Evolutionary conservation across 2,888 invertebrate species (phyloP), one percentile per base, ranked within the genome.

Genomic region (Caenorhabditis auriculariae): DNA sequence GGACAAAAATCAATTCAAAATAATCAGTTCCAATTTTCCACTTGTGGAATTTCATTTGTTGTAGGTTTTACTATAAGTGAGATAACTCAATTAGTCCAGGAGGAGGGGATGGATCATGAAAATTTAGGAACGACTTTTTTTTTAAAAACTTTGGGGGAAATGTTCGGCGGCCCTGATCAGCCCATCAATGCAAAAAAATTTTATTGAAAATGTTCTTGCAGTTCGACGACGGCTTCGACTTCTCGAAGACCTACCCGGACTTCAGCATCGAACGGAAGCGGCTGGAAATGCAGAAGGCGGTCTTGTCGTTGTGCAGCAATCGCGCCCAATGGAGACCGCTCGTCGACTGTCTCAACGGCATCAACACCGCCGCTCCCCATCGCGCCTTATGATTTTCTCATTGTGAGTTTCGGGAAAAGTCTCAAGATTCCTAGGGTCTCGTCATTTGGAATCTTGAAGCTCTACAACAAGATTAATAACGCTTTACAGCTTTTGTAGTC

Each of bases 301-400:
- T 76, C 42, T 59, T 76, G 3, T 69, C 74, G 2, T 51, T 76
- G 26, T 74, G 68, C 42, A 52, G 70, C 27, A 67, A 73, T 27
- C 54, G 55, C 4, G 48, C 54, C 23, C 58, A 49, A 35, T 63
- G 58, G 58, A 49, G 53, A 27, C 58, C 63, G 24, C 49, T 63
- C 3, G 63, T 63, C 29, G 63, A 63, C 27, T 24, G 58, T 21
- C 47, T 63, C 21, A 58, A 63, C 48, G 63, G 63, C 7, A 49
- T 49, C 28, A 55, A 52, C 35, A 63, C 63, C 15, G 63, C 63
- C 1, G 63, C 58, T 32, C 63, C 58, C 7, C 63, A 63, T 37
- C 51, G 63, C 26, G 58, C 63, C 21, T 43, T 63, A 7, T 63
- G 38, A 59, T n/a, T n/a, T n/a, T n/a, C n/a, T n/a, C n/a, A n/a